Evolutionary conservation across 2,797 vertebrate genomes (phyloP).

Genomic region (Avahi laniger): DNA sequence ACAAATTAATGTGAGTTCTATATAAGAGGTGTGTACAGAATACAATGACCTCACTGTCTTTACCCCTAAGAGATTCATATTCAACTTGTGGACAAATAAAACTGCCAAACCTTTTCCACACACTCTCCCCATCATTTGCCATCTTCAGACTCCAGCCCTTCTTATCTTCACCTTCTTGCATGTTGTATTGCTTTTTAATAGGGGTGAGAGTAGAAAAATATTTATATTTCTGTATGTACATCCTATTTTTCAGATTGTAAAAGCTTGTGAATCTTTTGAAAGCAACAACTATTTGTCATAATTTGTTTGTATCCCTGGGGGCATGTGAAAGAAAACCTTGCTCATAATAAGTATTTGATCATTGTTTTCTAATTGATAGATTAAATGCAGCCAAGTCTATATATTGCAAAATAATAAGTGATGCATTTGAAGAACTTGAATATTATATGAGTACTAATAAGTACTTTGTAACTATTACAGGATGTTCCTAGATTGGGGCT

Average conservation of each 20-base stretch:
- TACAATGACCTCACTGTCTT: not conserved
- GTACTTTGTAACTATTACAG: not conserved
- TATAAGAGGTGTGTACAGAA: not conserved
- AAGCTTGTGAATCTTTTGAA: not conserved
- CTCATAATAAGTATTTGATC: not conserved
- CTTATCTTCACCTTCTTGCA: not conserved
- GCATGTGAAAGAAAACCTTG: not conserved
- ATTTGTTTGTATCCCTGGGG: not conserved
- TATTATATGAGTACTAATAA: not conserved
- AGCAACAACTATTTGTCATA: not conserved
- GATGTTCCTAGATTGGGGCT: not conserved
- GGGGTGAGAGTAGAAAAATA: accelerated
- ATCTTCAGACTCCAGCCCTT: not conserved
- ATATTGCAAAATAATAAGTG: not conserved
- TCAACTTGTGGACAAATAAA: not conserved
- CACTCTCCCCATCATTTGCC: not conserved
- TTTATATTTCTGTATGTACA: not conserved
- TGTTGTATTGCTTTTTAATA: not conserved
- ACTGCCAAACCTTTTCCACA: not conserved
- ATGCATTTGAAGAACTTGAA: not conserved
- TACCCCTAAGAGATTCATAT: not conserved
- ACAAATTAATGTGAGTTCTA: not conserved
- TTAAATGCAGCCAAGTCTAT: not conserved
- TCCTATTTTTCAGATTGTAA: not conserved
- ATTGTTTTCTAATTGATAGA: not conserved